Evolutionary conservation across 2,888 invertebrate genomes (phyloP).

Genomic region (Hylaea fasciaria): DNA sequence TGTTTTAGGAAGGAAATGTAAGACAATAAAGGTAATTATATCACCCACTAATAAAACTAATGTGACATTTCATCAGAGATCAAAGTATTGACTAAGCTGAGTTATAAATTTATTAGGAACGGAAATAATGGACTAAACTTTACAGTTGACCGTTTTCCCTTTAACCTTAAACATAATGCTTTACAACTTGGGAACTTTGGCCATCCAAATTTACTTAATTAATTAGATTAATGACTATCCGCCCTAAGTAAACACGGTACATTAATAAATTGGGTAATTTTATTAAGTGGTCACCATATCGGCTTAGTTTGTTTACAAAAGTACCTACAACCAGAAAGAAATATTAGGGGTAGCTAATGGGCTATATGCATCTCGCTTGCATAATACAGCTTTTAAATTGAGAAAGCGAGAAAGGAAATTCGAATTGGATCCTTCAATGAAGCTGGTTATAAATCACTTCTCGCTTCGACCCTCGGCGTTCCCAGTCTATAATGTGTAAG

Average conservation of each 20-base stretch:
- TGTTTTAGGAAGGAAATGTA: slow-evolving; percentile 30
- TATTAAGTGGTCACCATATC: slow-evolving; percentile 76
- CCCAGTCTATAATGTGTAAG: slow-evolving; percentile 59
- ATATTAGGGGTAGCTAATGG: slow-evolving; percentile 31
- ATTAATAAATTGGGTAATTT: slow-evolving; percentile 82
- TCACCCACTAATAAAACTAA: slow-evolving; percentile 26
- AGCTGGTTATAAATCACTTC: slow-evolving; percentile 43
- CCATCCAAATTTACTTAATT: slow-evolving; percentile 45
- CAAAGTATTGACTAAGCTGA: slow-evolving; percentile 21
- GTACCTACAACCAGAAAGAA: slow-evolving; percentile 36
- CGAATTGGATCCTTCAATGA: slow-evolving; percentile 40
- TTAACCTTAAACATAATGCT: slow-evolving; percentile 16
- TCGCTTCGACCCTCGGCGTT: slow-evolving; percentile 45
- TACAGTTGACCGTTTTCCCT: slow-evolving; percentile 3
- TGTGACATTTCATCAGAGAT: slow-evolving; percentile 25
- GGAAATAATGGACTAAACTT: slow-evolving; percentile 11
- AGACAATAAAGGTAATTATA: slow-evolving; percentile 23
- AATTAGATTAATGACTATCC: slow-evolving; percentile 49
- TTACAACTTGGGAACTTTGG: slow-evolving; percentile 17
- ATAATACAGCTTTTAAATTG: slow-evolving; percentile 16
- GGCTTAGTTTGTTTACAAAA: slow-evolving; percentile 61
- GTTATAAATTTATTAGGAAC: slow-evolving; percentile 16
- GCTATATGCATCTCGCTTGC: slow-evolving; percentile 34
- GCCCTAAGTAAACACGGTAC: slow-evolving; percentile 69
- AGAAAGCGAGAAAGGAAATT: slow-evolving; percentile 31